A percentile compares a stretch with the other conserved stretches of the same genome.
Evolutionary conservation across 2,113 vertebrate species (phyloP).

Genomic region (Ovis aries): ARS-UI_Ramb_v3.0 NC_056071.1:67591501-67592000

Average conservation of each 20-base stretch:
- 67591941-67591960: not conserved
- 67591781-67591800: not conserved
- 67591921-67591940: too few species aligned
- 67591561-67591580: too few species aligned
- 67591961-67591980: not conserved
- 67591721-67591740: too few species aligned
- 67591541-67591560: too few species aligned
- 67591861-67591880: not conserved
- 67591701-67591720: not conserved
- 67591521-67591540: accelerated
- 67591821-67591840: not conserved
- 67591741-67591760: not conserved
- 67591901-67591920: not conserved
- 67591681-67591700: not conserved
- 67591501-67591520: too few species aligned
- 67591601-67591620: not conserved
- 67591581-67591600: not conserved
- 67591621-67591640: not conserved
- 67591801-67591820: not conserved
- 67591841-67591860: not conserved
- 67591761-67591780: not conserved
- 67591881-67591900: not conserved
- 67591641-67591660: not conserved
- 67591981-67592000: not conserved
- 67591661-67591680: too few species aligned